Evolutionary conservation across 2,113 vertebrate genomes (phyloP), one percentile per base, ranked within the genome.

Genomic region (Gnathochromis pfefferi): DNA sequence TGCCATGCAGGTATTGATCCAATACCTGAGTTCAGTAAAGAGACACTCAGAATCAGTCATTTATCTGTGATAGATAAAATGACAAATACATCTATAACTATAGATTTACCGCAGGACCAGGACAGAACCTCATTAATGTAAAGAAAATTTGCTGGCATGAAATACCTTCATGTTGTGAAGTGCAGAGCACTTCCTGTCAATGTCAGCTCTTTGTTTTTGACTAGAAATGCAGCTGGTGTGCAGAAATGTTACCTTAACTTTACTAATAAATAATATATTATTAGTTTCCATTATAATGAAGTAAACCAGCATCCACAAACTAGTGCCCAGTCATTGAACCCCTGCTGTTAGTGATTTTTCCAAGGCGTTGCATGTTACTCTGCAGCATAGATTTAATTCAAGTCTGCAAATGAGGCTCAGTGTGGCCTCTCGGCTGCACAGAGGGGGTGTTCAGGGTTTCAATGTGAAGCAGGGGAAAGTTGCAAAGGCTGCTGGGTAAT

Each of bases 401-500:
- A 10, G 4, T 28, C 42, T 75, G 16, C 23, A 47, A 75, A 28
- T 19, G 23, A 75, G 1, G 23, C 70, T 75, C 38, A 19, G 14
- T 21, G 49, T 47, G 54, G 60, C 82, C 5, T 12, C 65, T 53
- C 31, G 4, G 9, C 16, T n/a, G 70, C 42, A 9, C 38, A 45
- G 60, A 81, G 19, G 81, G 11, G 54, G 73, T 38, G 35, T 16
- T 31, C 49, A 49, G 26, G 9, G 14, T 4, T 35, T 40, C 53
- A 26, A 21, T 53, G 26, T 9, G 23, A 51, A 83, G 11, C 26
- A 31, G 45, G 9, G 13, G 6, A 17, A 53, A 5, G 13, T 57
- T 47, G 89, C 83, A 85, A 60, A 16, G 81, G 91, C 65, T 91
- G 54, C 86, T 88, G 90, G 90, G 84, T 87, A 83, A 81, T 26